Evolutionary conservation across 2,888 invertebrate genomes (phyloP).

Genomic region (Meta bourneti): DNA sequence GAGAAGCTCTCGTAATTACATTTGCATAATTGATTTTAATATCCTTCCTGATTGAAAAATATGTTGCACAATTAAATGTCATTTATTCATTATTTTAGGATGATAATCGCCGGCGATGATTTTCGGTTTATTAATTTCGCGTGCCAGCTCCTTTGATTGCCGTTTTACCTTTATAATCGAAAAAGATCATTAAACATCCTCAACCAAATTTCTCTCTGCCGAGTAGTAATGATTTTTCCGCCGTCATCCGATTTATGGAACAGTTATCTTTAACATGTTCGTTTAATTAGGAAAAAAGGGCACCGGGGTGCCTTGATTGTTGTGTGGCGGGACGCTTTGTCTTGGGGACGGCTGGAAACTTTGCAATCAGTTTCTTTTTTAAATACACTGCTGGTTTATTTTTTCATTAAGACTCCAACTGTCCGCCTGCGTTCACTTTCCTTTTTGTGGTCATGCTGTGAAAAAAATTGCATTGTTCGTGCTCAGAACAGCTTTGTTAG

Average conservation of each 20-base stretch:
- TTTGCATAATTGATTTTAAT: slow-evolving; percentile 76
- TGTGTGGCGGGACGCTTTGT: neutral
- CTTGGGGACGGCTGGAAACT: neutral
- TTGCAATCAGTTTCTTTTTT: neutral
- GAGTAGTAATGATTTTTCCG: slow-evolving; percentile 58
- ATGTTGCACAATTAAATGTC: slow-evolving; percentile 76
- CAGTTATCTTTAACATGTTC: slow-evolving; percentile 69
- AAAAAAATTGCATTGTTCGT: no score
- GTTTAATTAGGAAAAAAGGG: slow-evolving; percentile 69
- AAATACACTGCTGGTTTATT: neutral
- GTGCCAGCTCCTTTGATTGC: slow-evolving; percentile 49
- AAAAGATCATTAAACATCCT: slow-evolving; percentile 66
- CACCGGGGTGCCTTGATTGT: slow-evolving; percentile 23
- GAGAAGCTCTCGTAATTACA: slow-evolving; percentile 65
- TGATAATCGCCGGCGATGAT: slow-evolving; percentile 68
- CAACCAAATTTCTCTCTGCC: slow-evolving; percentile 30
- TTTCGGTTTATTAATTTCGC: slow-evolving; percentile 74
- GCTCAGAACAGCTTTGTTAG: no score
- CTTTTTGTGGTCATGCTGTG: neutral
- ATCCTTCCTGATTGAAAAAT: slow-evolving; percentile 74
- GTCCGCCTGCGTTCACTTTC: no score
- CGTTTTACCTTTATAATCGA: slow-evolving; percentile 70
- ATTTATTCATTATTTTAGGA: slow-evolving; percentile 75
- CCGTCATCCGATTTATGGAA: slow-evolving; percentile 53
- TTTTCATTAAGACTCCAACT: neutral